A percentile compares a stretch with the other conserved stretches of the same genome.
Conservation (phyloP, 2,888 invertebrate genomes). For the Cataglyphis altisquamis region DNA sequence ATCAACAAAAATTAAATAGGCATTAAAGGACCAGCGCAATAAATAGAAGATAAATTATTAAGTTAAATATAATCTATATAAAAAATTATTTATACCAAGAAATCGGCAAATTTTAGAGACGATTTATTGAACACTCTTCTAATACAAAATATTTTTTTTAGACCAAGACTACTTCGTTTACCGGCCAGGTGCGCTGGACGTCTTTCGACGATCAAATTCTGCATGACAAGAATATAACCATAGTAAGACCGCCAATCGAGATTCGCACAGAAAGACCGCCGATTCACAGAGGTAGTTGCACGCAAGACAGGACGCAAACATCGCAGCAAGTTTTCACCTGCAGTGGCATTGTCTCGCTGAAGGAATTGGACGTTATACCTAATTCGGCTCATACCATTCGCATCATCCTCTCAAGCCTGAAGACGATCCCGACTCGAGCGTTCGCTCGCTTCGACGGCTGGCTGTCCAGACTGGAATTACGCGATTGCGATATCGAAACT, state of each 20-base stretch:
- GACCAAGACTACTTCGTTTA: conserved; percentile 11
- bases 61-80: too few relatives aligned
- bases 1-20: too few relatives aligned
- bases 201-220: conserved; percentile 67
- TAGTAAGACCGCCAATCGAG: conserved; percentile 16
- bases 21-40: too few relatives aligned
- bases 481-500: conserved; percentile 74
- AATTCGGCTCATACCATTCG: conserved; percentile 66
- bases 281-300: conserved; percentile 58
- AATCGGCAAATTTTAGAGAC: neutral
- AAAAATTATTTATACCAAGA: too few relatives aligned
- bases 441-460: conserved; percentile 76
- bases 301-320: conserved; percentile 23
- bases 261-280: conserved; percentile 2
- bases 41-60: too few relatives aligned
- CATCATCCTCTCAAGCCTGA: conserved; percentile 72
- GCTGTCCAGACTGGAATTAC: conserved; percentile 73
- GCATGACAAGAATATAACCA: conserved; percentile 57
- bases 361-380: conserved; percentile 71
- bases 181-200: conserved; percentile 75
- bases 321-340: conserved; percentile 65
- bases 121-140: neutral
- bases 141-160: neutral
- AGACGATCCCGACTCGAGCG: conserved; percentile 64
- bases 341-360: conserved; percentile 71